phyloP scores from a whole-genome alignment of 2,888 invertebrate genomes.

The Euproctis similis region DNA sequence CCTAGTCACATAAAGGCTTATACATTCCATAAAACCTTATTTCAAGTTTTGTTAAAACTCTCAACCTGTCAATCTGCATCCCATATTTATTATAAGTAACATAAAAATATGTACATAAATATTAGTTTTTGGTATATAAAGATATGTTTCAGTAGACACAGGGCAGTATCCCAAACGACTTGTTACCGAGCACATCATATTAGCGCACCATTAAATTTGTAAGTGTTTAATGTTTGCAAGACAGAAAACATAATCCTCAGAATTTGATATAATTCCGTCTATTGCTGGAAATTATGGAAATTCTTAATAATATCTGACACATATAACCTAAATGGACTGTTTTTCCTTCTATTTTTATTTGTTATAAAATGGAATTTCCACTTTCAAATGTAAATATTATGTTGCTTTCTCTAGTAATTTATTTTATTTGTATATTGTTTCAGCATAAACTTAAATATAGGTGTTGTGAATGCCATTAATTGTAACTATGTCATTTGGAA shows the following conservation, averaged over 20 bases:
- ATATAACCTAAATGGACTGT: conserved; percentile 11
- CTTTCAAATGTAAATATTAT: conserved; percentile 64
- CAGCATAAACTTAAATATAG: conserved; percentile 47
- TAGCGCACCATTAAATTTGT: no score
- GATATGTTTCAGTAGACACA: conserved; percentile 32
- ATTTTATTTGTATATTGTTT: conserved; percentile 59
- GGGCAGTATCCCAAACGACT: no score
- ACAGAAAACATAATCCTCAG: no score
- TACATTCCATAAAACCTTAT: conserved; percentile 69
- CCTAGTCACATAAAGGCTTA: conserved; percentile 61
- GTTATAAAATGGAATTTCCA: conserved; percentile 17
- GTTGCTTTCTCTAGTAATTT: conserved; percentile 64
- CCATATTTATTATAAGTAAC: conserved; percentile 24
- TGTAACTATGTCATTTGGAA: conserved; percentile 19
- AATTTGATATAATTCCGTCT: conserved; percentile 16
- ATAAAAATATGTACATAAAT: conserved; percentile 30
- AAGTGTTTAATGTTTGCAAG: no score
- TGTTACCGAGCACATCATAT: no score
- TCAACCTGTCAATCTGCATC: conserved; percentile 46
- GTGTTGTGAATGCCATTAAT: conserved; percentile 52
- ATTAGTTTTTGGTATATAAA: conserved; percentile 25
- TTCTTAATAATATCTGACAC: conserved; percentile 24
- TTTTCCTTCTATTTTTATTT: conserved; percentile 17
- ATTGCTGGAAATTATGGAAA: conserved; percentile 25
- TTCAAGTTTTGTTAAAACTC: conserved; percentile 51